Evolutionary conservation across 2,888 invertebrate species (phyloP).

Genomic region (Nemapogon koenigi): DNA sequence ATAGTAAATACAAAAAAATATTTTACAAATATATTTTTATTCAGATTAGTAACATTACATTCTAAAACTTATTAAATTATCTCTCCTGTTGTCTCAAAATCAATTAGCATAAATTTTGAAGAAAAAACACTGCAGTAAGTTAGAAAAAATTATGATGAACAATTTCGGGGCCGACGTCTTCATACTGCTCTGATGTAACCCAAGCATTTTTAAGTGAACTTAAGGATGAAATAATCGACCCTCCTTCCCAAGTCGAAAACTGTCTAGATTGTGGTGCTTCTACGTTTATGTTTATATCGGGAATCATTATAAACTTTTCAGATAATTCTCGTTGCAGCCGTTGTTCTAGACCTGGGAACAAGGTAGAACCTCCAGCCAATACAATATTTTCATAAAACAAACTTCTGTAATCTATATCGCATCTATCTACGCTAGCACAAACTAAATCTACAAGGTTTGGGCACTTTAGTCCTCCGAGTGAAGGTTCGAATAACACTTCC

Average conservation of each 20-base stretch:
- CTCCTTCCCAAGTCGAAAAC: conserved; percentile 95
- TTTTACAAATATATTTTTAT: no score
- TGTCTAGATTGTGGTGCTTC: conserved; percentile 88
- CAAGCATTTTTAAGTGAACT: conserved; percentile 93
- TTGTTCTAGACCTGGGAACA: conserved; percentile 90
- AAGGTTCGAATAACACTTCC: conserved; percentile 84
- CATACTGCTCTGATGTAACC: conserved; percentile 94
- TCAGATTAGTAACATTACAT: no score
- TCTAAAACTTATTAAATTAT: no score
- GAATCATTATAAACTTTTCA: conserved; percentile 43
- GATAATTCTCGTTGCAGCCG: conserved; percentile 87
- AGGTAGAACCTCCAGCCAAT: conserved; percentile 82
- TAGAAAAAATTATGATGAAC: conserved; percentile 95
- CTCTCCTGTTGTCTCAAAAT: no score
- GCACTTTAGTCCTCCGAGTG: conserved; percentile 77
- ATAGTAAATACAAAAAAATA: no score
- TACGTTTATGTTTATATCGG: conserved; percentile 72
- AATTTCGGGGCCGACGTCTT: conserved; percentile 87
- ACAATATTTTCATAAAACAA: conserved; percentile 88
- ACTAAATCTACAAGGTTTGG: conserved; percentile 73
- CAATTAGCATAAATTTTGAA: no score
- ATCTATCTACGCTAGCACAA: conserved; percentile 62
- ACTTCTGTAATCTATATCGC: conserved; percentile 82
- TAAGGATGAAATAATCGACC: conserved; percentile 91
- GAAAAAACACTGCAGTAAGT: no score